phyloP scores from a whole-genome alignment of 2,888 invertebrate genomes.

The Drosophila nr. fundita region DNA sequence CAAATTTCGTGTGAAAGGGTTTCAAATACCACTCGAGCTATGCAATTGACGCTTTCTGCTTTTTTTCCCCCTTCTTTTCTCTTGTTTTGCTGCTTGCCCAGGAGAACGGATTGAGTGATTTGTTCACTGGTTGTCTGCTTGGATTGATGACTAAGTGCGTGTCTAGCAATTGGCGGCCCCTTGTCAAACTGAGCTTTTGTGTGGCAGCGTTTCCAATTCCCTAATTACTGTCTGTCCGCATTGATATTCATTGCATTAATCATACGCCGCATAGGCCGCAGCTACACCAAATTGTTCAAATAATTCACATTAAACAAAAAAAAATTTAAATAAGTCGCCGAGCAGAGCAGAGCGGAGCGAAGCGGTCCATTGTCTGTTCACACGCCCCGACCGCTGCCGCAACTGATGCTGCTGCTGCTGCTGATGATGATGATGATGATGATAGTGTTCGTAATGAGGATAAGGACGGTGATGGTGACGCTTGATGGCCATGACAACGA shows the following conservation, averaged over 20 bases:
- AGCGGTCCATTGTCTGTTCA: slow-evolving; percentile 61
- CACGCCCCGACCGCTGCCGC: slow-evolving; percentile 38
- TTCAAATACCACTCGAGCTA: neutral
- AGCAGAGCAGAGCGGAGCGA: neutral
- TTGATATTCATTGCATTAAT: slow-evolving; percentile 60
- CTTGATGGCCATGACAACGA: slow-evolving; percentile 58
- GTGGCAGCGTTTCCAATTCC: slow-evolving; percentile 51
- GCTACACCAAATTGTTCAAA: slow-evolving; percentile 44
- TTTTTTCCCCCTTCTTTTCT: neutral
- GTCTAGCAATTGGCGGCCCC: slow-evolving; percentile 32
- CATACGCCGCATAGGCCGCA: slow-evolving; percentile 48
- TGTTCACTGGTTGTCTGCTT: neutral
- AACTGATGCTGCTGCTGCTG: neutral
- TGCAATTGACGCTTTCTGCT: neutral
- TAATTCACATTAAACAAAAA: slow-evolving; percentile 33
- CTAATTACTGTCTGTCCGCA: slow-evolving; percentile 66
- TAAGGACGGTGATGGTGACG: slow-evolving; percentile 22
- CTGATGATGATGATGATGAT: slow-evolving; percentile 1
- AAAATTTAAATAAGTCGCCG: neutral
- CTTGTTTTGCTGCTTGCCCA: too few relatives aligned
- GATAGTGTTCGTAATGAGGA: slow-evolving; percentile 17
- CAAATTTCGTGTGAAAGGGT: neutral
- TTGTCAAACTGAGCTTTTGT: slow-evolving; percentile 26
- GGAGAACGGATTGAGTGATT: neutral
- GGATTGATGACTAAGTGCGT: slow-evolving; percentile 52